Percentiles rank a stretch among this genome's conserved stretches.
Conservation (phyloP, 1,140 invertebrate species). For the Drosophila funebris region DNA sequence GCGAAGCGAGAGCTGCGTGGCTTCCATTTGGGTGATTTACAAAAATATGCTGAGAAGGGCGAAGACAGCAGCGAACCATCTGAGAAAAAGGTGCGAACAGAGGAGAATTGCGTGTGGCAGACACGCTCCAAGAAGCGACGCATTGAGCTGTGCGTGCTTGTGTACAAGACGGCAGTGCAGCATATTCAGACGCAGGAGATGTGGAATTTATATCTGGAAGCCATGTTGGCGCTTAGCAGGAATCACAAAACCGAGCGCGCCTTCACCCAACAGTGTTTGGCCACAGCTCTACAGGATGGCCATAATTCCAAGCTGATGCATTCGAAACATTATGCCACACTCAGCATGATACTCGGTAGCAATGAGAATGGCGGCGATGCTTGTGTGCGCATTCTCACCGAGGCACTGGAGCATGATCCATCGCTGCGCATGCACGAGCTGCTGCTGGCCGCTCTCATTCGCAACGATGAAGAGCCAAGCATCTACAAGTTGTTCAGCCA, state of each 20-base stretch:
- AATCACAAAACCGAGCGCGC: conserved; percentile 52
- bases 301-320: conserved; percentile 65
- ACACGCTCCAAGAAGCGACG: conserved; percentile 55
- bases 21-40: conserved; percentile 59
- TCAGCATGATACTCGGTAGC: conserved; percentile 59
- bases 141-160: conserved; percentile 62
- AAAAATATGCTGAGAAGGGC: conserved; percentile 23
- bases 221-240: conserved; percentile 65
- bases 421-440: conserved; percentile 66
- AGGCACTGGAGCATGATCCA: conserved; percentile 52
- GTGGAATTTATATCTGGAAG: conserved; percentile 65
- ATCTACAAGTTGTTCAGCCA: conserved; percentile 60
- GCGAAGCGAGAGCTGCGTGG: conserved; percentile 75
- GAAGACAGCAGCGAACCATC: conserved; percentile 28
- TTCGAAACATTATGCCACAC: conserved; percentile 57
- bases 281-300: conserved; percentile 65
- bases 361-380: conserved; percentile 42
- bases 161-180: conserved; percentile 72
- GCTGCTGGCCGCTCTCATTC: conserved; percentile 58
- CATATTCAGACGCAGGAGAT: conserved; percentile 59
- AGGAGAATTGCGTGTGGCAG: conserved; percentile 24
- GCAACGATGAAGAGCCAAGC: conserved; percentile 51
- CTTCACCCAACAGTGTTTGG: conserved; percentile 59
- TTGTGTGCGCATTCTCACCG: conserved; percentile 54
- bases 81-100: conserved; percentile 32